A percentile compares a stretch with the other conserved stretches of the same genome.
phyloP scores from a whole-genome alignment of 1,140 invertebrate species.

The Euglossa dilemma region DNA sequence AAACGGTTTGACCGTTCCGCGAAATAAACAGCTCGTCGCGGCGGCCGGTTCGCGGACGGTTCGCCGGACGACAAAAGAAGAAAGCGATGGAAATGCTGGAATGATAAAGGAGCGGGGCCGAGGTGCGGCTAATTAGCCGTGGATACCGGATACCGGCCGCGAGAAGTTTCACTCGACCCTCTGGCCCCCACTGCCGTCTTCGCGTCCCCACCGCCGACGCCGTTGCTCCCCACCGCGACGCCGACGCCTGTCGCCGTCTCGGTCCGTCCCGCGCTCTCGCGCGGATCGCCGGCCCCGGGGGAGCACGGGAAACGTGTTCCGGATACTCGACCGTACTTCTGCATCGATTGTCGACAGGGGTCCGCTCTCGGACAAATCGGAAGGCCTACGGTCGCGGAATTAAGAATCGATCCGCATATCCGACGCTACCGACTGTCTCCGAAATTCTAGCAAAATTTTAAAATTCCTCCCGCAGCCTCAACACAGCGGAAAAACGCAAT shows the following conservation, averaged over 20 bases:
- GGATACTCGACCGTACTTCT: constrained; percentile 56
- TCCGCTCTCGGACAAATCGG: constrained; percentile 37
- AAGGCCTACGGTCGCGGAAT: constrained; percentile 39
- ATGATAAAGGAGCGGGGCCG: constrained; percentile 54
- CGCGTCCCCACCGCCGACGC: neutral
- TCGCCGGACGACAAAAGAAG: constrained; percentile 44
- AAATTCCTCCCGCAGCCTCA: too few relatives aligned
- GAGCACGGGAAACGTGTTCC: constrained; percentile 62
- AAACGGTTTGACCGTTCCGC: constrained; percentile 4
- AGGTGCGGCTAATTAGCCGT: constrained; percentile 67
- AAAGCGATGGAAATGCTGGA: constrained; percentile 58
- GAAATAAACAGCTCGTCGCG: neutral
- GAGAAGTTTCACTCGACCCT: constrained; percentile 64
- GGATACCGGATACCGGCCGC: constrained; percentile 65
- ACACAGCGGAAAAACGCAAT: too few relatives aligned
- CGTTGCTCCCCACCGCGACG: too few relatives aligned
- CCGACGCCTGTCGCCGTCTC: neutral
- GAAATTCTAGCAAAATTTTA: too few relatives aligned
- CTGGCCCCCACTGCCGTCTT: constrained; percentile 13
- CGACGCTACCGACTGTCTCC: neutral
- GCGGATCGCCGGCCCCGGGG: constrained; percentile 54
- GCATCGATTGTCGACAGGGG: constrained; percentile 41
- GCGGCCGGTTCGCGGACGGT: neutral
- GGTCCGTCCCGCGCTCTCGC: constrained; percentile 33
- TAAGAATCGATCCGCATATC: constrained; percentile 20